Evolutionary conservation across 1,140 invertebrate genomes (phyloP).

Genomic region (Ostrea edulis): DNA sequence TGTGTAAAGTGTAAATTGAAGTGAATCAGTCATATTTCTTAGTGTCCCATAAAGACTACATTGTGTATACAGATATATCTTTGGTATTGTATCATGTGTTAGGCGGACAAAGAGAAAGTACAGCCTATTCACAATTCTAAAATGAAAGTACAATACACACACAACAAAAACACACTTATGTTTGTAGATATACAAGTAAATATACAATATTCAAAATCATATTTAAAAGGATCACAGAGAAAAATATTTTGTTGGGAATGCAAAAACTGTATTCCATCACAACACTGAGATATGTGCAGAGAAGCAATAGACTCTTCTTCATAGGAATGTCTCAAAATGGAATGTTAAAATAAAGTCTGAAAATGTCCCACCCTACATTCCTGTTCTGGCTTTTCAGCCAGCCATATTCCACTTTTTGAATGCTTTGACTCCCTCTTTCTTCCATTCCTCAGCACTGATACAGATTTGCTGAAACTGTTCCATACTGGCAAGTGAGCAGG

Average conservation of each 20-base stretch:
- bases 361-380: background rate
- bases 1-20: background rate
- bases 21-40: background rate
- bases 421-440: slow-evolving; percentile 65
- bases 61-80: background rate
- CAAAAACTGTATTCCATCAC: background rate
- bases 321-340: background rate
- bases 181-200: background rate
- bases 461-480: slow-evolving; percentile 81
- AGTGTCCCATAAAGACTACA: background rate
- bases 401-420: slow-evolving; percentile 72
- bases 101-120: background rate
- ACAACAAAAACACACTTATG: background rate
- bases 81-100: background rate
- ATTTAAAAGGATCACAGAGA: background rate
- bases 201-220: background rate
- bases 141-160: background rate
- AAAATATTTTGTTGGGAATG: background rate
- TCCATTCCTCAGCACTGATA: slow-evolving; percentile 79
- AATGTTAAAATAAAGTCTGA: slow-evolving; percentile 7
- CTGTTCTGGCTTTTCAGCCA: background rate
- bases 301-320: background rate
- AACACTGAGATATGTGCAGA: background rate
- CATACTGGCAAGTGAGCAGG: slow-evolving; percentile 81
- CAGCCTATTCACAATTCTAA: background rate